Percentiles rank a stretch among this genome's conserved stretches.
phyloP scores from a whole-genome alignment of 2,888 invertebrate species.

The Drosophila parthenogenetica region DNA sequence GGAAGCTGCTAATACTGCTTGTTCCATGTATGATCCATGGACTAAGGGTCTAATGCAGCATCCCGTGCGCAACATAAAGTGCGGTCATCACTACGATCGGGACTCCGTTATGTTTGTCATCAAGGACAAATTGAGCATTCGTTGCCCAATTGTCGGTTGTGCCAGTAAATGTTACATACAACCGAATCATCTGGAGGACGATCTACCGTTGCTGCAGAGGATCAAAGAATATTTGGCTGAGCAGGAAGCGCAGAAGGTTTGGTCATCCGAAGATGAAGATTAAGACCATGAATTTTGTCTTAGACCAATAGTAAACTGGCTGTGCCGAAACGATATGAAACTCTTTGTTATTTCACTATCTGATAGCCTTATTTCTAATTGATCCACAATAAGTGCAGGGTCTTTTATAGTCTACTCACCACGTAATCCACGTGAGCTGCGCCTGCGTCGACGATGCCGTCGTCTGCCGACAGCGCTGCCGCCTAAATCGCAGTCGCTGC shows the following conservation, averaged over 20 bases:
- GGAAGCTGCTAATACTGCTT: not conserved
- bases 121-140: constrained; percentile 6
- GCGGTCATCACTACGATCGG: constrained; percentile 16
- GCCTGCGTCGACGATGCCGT: constrained; percentile 66
- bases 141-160: constrained; percentile 58
- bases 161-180: constrained; percentile 31
- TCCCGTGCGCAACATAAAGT: not conserved
- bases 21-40: constrained; percentile 59
- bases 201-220: constrained; percentile 14
- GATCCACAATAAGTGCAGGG: too few relatives aligned
- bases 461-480: constrained; percentile 38
- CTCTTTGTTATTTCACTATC: too few relatives aligned
- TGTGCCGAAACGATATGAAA: too few relatives aligned
- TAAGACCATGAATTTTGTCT: not conserved
- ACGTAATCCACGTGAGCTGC: constrained; percentile 57
- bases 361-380: too few relatives aligned
- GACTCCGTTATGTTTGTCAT: constrained; percentile 30
- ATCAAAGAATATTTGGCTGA: constrained; percentile 9
- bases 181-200: constrained; percentile 24
- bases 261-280: constrained; percentile 16
- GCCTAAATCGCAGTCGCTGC: constrained; percentile 50
- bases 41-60: constrained; percentile 22
- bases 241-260: constrained; percentile 2
- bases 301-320: not conserved
- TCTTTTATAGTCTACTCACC: constrained; percentile 49